Percentiles rank a stretch among this genome's conserved stretches.
Conservation (phyloP, 2,797 vertebrate species). For the Trachops cirrhosus region DNA sequence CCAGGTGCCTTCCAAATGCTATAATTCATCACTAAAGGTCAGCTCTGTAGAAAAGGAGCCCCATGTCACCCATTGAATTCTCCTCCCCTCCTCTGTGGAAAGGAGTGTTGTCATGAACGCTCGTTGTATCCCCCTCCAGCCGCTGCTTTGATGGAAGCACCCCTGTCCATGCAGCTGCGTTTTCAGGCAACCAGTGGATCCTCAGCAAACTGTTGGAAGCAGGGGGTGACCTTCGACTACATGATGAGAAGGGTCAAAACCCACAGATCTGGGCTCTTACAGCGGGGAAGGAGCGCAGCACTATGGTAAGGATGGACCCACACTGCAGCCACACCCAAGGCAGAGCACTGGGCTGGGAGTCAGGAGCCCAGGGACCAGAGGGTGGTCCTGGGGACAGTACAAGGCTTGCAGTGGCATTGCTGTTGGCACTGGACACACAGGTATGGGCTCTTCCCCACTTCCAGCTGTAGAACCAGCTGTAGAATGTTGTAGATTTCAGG, state of each 20-base stretch:
- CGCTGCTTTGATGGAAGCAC: slow-evolving; percentile 90
- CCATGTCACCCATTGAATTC: background rate
- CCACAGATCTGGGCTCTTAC: slow-evolving; percentile 86
- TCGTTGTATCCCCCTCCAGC: slow-evolving; percentile 70
- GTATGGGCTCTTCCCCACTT: background rate
- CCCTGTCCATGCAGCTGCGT: slow-evolving; percentile 90
- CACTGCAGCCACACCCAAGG: background rate
- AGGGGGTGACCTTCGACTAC: slow-evolving; percentile 90
- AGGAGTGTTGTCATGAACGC: background rate
- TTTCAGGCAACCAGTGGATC: slow-evolving; percentile 87
- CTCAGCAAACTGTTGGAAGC: slow-evolving; percentile 87
- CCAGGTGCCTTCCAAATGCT: background rate
- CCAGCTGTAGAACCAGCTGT: background rate
- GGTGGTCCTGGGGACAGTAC: background rate
- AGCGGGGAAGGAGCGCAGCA: slow-evolving; percentile 81
- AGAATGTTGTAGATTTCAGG: background rate
- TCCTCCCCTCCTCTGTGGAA: background rate
- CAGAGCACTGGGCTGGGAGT: background rate
- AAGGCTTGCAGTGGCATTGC: background rate
- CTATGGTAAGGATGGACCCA: slow-evolving; percentile 73
- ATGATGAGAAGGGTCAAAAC: slow-evolving; percentile 83
- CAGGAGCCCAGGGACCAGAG: background rate
- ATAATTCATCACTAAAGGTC: background rate
- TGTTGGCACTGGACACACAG: background rate
- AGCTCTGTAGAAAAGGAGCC: background rate